Percentiles rank a stretch among this genome's conserved stretches.
Evolutionary conservation across 1,140 invertebrate species (phyloP).

Genomic region (Trachelipus rathkii): DNA sequence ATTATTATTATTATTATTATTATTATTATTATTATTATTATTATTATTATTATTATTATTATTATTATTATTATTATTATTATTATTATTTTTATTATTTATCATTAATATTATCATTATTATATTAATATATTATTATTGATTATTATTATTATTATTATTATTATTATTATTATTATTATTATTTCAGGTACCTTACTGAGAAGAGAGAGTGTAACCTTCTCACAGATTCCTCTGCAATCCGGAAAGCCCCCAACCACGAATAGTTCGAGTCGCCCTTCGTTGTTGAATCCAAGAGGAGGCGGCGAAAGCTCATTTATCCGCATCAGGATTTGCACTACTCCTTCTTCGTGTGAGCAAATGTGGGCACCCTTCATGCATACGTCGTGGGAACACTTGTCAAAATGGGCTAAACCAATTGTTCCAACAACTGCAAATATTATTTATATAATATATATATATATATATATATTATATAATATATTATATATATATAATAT

Average conservation of each 20-base stretch:
- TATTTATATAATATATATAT: neutral
- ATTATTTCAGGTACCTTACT: slow-evolving; percentile 62
- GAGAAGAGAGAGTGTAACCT: slow-evolving; percentile 82
- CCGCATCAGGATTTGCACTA: slow-evolving; percentile 51
- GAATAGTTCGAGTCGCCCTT: slow-evolving; percentile 73
- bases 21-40: no score
- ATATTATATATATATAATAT: neutral
- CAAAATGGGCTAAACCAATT: neutral
- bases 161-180: slow-evolving; percentile 13
- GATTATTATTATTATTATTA: neutral
- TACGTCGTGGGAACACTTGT: slow-evolving; percentile 31
- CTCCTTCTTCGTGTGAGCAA: slow-evolving; percentile 46
- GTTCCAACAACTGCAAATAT: neutral
- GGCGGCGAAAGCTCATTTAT: slow-evolving; percentile 69
- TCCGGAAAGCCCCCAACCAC: slow-evolving; percentile 86
- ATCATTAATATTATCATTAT: no score
- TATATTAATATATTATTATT: no score
- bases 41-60: no score
- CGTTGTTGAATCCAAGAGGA: slow-evolving; percentile 64
- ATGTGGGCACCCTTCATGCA: slow-evolving; percentile 43
- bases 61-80: no score
- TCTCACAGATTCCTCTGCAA: slow-evolving; percentile 73
- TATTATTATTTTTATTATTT: no score
- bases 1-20: no score
- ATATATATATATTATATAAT: slow-evolving; percentile 5